Evolutionary conservation across 2,113 vertebrate species (phyloP), one percentile per base, ranked within the genome.

Genomic region (Tinamus guttatus): DNA sequence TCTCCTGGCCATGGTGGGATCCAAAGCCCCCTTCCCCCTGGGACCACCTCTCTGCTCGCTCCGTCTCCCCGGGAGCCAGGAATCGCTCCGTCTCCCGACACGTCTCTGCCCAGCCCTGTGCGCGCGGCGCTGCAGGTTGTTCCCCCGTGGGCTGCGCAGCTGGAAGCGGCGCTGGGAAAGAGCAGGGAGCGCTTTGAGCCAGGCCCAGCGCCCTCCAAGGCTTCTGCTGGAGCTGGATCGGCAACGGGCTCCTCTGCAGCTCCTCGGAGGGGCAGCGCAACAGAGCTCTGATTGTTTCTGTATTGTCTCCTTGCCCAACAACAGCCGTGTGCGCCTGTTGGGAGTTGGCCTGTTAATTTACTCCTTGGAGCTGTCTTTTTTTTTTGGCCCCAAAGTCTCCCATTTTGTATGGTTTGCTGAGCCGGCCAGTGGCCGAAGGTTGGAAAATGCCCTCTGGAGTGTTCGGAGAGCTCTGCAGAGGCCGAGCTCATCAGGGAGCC

Each of bases 311-410:
- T 49, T 60, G 11, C 13, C 27, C 28, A 1, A 2, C 25, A 22
- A 12, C 34, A 62, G 56, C 38, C 1, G 0, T 3, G 45, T 54
- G 67, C 11, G 7, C n/a, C 51, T 81, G 5, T 47, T 71, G 41
- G 51, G 74, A 90, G 5, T 4, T 15, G 30, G n/a, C 65, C 65
- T 81, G 20, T 54, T 73, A 34, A 27, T 89, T 24, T 76, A 21
- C 60, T 93, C 15, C 65, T 83, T 63, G 52, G 27, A 89, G 21
- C 54, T 65, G 12, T 47, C 41, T 59, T 65, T 63, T 45, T 45
- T 64, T 74, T 49, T 49, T 49, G 85, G 38, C 45, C 28, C 16
- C 8, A 65, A n/a, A 36, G 20, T 34, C 7, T 84, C 58, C 58
- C 1, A 1, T 47, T 89, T 78, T 81, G 27, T 41, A 7, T 40